These are phyloP conservation scores for Garrulus glandarius DNA, from an alignment of 2,797 vertebrate species.

Conservation along the genomic window DNA sequence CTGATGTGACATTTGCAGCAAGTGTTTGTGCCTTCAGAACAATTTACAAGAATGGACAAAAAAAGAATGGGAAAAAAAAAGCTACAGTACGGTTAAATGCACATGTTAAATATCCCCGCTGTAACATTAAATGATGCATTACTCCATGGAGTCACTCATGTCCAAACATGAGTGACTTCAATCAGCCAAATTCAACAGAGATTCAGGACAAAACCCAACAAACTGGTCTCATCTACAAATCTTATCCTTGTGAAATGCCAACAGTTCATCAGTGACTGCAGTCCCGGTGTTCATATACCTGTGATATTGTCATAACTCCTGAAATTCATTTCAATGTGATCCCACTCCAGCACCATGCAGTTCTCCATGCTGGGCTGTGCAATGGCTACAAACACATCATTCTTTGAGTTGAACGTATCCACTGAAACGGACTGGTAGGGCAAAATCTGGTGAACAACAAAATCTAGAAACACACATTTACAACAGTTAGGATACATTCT, in stretches of 20 bases:
- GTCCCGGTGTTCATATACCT: constrained; percentile 73
- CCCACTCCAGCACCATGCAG: constrained; percentile 97
- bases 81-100: background rate
- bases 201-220: background rate
- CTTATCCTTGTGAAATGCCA: background rate
- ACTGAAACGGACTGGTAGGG: constrained; percentile 91
- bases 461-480: constrained; percentile 81
- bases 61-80: background rate
- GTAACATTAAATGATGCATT: background rate
- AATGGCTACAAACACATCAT: constrained; percentile 94
- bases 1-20: background rate
- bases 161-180: background rate
- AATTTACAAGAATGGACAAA: background rate
- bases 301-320: constrained; percentile 98
- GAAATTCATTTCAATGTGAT: constrained; percentile 99
- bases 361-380: constrained; percentile 94
- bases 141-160: background rate
- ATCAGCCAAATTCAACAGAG: background rate
- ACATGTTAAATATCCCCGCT: too few species aligned
- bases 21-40: background rate
- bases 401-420: constrained; percentile 93
- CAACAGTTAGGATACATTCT: background rate
- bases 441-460: constrained; percentile 91
- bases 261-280: background rate
- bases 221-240: background rate